Base-by-base conservation (phyloP, 2,888 invertebrate genomes). In the Papilio elwesi region DNA sequence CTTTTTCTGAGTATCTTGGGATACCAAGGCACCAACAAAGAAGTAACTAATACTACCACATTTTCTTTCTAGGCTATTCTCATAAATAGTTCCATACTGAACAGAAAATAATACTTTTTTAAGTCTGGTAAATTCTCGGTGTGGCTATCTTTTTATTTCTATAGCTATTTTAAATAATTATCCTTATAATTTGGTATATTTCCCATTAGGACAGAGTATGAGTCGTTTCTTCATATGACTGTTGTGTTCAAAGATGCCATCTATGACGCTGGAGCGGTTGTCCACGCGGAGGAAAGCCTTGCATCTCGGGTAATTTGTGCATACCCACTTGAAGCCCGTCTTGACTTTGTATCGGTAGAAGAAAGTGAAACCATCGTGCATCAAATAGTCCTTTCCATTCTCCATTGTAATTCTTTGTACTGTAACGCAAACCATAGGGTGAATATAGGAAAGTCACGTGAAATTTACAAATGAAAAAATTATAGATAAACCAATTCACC, bases 231-330 rank as follows among this genome's bases (percentile, higher is more conserved):
- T 82, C 8, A 74, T 71, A 73, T 87, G 87, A 26, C 51, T 53
- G 5, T 74, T 73, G 65, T 87, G 87, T 1, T 73, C 36, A 0
- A 76, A 48, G 12, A 70, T 71, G 13, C 78, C 68, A 6, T 80
- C 73, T 2, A 83, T n/a, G 6, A 88, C 77, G 7, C 74, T 71
- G 38, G 81, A 77, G 4, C 76, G 12, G 0, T 84, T 83, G 48
- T 85, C 81, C 3, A 89, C 78, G 52, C 79, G 82, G 0, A 89
- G 63, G 51, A 66, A 76, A 0, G 82, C 79, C 62, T 76, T 79
- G 74, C 84, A 84, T 12, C 75, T 75, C 0, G 82, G 81, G 57
- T 76, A 78, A 6, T 64, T 76, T 0, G 82, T 80, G 69, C 84
- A 83, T 0, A 78, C 75, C 82, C 82, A 83, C 13, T 78, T 79